Evolutionary conservation across 2,797 vertebrate genomes (phyloP), one percentile per base, ranked within the genome.

Genomic region (Alcedo atthis): DNA sequence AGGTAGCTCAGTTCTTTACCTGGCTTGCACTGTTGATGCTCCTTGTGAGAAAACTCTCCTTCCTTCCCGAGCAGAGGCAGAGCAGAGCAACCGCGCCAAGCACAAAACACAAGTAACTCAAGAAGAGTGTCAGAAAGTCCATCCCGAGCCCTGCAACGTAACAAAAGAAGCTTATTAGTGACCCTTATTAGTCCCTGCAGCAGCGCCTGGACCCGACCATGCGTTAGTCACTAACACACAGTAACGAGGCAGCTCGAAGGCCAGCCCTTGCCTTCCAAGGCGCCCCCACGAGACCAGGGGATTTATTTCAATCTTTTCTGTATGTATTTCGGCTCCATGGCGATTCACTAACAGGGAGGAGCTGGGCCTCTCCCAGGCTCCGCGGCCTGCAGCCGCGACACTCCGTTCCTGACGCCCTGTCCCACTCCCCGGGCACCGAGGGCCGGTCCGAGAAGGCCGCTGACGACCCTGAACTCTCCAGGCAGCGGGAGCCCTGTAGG

Each of bases 81-180:
- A 98, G 97, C 2, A 98, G 71, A 10, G 94, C 89, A 4, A 97
- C 86, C 51, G 97, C 89, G 3, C 96, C 35, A 30, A 99, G 91
- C 76, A 99, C 92, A n/a, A 97, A 90, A 8, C 85, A 74, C 48
- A 98, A 81, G 91, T 99, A 99, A 35, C 98, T 30, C 5, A 96
- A 71, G 90, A 99, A 99, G 28, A 99, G 97, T 6, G 97, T 97
- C 93, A 99, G 97, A 94, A 99, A 99, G 53, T 99, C 99, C 99
- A 99, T 99, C 46, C 89, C 70, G 76, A 83, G 93, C 53, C 87
- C 96, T 96, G 62, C 8, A 68, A 81, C 3, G 69, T 19, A 48
- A 76, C 58, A 62, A 42, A 43, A 61, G 63, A 33, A 2, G 58
- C 40, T 18, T 1, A 3, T 25, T 0, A 37, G 75, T 7, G 8